Evolutionary conservation across 2,888 invertebrate genomes (phyloP), one percentile per base, ranked within the genome.

Genomic region (Phrixothrix hirtus): DNA sequence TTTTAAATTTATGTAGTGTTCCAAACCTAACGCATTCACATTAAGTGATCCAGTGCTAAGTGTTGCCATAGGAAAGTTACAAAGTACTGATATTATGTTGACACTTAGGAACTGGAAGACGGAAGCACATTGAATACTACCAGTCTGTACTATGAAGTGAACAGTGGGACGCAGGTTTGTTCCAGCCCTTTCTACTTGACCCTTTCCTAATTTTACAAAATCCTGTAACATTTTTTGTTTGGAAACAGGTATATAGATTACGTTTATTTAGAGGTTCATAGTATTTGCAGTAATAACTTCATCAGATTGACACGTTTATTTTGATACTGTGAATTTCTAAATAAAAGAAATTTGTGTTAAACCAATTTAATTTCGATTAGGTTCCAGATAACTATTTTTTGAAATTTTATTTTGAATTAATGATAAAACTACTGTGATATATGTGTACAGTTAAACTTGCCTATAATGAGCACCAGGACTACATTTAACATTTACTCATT

Each of bases 81-180:
- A 38, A 59, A 41, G 52, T 62, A 63, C 62, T 66, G 60, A 69
- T 66, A 60, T 66, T 66, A 71, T 71, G 71, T 71, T 72, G 66
- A 72, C 72, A 73, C 72, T 74, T 74, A 75, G 75, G 75, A 75
- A 68, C 72, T 75, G 73, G 74, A 75, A 61, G 75, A 75, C 65
- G 72, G 72, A 71, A 70, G 69, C 72, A 69, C 72, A 65, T 67
- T 70, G 69, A 71, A 63, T 62, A 66, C 70, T 59, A 67, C 71
- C 65, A 71, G 73, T 71, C 70, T 73, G 68, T 72, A 70, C 71
- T 74, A 71, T 69, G 73, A 74, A 63, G 69, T 72, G 68, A 67
- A 70, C 71, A 72, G 67, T 69, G 72, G 70, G 65, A 73, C 69
- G 67, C 75, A 75, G 75, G 75, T 75, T 75, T 75, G 75, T 71